A percentile compares a stretch with the other conserved stretches of the same genome.
phyloP scores from a whole-genome alignment of 2,888 invertebrate genomes.

The Lydus trimaculatus region DNA sequence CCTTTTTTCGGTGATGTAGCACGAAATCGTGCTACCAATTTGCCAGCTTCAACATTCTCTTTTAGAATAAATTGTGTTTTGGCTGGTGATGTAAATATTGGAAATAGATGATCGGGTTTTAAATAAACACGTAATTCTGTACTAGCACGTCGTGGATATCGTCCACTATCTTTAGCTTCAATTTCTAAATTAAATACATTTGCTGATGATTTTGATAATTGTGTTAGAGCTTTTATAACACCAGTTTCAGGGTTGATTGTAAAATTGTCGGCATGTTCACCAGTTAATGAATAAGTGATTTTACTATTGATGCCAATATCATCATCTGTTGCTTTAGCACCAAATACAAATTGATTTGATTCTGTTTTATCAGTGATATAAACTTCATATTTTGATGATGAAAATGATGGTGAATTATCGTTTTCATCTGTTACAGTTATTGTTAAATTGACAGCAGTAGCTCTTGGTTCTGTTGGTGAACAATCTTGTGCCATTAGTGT shows the following conservation, averaged over 20 bases:
- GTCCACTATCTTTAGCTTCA: constrained; percentile 83
- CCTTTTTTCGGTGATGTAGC: constrained; percentile 85
- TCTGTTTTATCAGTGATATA: constrained; percentile 83
- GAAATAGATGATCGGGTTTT: constrained; percentile 80
- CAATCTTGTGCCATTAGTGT: constrained; percentile 89
- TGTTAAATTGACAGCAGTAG: constrained; percentile 83
- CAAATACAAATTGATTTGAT: constrained; percentile 87
- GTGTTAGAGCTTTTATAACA: constrained; percentile 81
- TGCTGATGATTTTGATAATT: constrained; percentile 67
- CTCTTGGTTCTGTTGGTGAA: constrained; percentile 83
- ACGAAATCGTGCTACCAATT: constrained; percentile 76
- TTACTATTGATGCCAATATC: constrained; percentile 85
- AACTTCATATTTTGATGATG: constrained; percentile 76
- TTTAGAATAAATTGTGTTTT: constrained; percentile 78
- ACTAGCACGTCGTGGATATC: constrained; percentile 71
- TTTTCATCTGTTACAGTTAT: constrained; percentile 83
- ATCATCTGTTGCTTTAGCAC: constrained; percentile 84
- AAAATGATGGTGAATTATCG: constrained; percentile 84
- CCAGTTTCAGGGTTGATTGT: constrained; percentile 82
- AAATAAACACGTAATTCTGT: constrained; percentile 80
- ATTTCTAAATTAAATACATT: constrained; percentile 76
- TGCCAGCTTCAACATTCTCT: constrained; percentile 81
- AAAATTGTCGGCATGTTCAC: constrained; percentile 81
- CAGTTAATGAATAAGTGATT: constrained; percentile 79
- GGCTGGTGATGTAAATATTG: constrained; percentile 75